Evolutionary conservation across 2,797 vertebrate species (phyloP).

Genomic region (Karalla daura): DNA sequence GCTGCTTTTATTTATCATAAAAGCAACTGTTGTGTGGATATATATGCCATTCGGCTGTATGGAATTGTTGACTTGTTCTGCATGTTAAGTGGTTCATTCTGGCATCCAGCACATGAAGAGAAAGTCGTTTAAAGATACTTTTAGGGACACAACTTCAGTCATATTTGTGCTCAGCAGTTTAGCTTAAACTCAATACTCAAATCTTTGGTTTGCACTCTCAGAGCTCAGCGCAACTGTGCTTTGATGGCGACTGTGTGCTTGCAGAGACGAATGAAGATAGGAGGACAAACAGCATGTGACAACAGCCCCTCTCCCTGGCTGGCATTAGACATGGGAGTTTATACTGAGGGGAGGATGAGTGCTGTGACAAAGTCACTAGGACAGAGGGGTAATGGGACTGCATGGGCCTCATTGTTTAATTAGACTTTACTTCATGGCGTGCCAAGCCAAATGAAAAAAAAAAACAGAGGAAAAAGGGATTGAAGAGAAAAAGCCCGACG

Average conservation of each 20-base stretch:
- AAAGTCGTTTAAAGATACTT: constrained; percentile 53
- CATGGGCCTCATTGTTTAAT: constrained; percentile 84
- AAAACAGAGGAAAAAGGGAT: constrained; percentile 49
- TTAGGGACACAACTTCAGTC: constrained; percentile 62
- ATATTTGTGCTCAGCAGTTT: constrained; percentile 69
- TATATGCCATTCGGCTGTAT: too few relatives aligned
- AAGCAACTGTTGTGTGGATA: too few relatives aligned
- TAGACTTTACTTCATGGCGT: constrained; percentile 80
- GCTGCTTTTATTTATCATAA: too few relatives aligned
- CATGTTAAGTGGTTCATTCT: constrained; percentile 49
- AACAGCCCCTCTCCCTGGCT: constrained; percentile 73
- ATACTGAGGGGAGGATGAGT: constrained; percentile 74
- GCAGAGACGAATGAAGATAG: constrained; percentile 68
- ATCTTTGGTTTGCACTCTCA: constrained; percentile 68
- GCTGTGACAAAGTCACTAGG: constrained; percentile 80
- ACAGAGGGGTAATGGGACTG: constrained; percentile 76
- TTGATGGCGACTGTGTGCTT: constrained; percentile 78
- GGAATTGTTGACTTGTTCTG: too few relatives aligned
- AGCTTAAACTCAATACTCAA: constrained; percentile 62
- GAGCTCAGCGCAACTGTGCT: constrained; percentile 65
- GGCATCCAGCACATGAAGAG: constrained; percentile 51
- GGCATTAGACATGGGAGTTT: constrained; percentile 76
- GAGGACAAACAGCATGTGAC: constrained; percentile 72
- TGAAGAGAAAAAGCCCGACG: constrained; percentile 44
- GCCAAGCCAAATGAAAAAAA: constrained; percentile 70